A percentile compares a stretch with the other conserved stretches of the same genome.
phyloP scores from a whole-genome alignment of 2,113 vertebrate genomes.

The Henicopernis longicauda region DNA sequence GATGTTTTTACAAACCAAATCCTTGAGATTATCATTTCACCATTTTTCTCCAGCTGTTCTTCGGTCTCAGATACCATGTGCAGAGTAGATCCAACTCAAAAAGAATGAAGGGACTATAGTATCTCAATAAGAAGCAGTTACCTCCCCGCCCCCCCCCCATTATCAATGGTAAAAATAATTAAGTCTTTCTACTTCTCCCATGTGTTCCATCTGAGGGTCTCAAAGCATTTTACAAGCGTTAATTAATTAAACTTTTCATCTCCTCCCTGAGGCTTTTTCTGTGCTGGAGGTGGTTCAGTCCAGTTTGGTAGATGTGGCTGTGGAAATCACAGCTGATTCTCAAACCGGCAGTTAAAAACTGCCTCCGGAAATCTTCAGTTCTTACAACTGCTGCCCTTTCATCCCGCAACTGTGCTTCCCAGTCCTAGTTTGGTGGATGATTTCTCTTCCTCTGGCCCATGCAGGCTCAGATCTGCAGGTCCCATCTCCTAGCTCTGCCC shows the following conservation, averaged over 20 bases:
- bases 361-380: background rate
- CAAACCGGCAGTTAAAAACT: background rate
- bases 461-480: background rate
- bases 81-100: background rate
- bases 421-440: background rate
- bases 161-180: constrained; percentile 49
- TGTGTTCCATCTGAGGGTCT: constrained; percentile 53
- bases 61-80: background rate
- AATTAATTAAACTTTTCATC: constrained; percentile 52
- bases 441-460: background rate
- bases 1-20: background rate
- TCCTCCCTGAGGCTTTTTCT: constrained; percentile 30
- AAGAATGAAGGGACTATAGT: background rate
- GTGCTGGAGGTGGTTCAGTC: constrained; percentile 47
- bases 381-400: background rate
- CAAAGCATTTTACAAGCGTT: constrained; percentile 49
- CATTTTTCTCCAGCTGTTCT: background rate
- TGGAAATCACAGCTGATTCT: constrained; percentile 31
- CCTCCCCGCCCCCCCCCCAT: background rate
- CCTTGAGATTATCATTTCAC: background rate
- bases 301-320: constrained; percentile 23
- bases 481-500: background rate
- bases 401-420: background rate
- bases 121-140: background rate
- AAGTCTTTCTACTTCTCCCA: constrained; percentile 32